phyloP scores from a whole-genome alignment of 2,888 invertebrate genomes.

The Caenorhabditis sp. region DNA sequence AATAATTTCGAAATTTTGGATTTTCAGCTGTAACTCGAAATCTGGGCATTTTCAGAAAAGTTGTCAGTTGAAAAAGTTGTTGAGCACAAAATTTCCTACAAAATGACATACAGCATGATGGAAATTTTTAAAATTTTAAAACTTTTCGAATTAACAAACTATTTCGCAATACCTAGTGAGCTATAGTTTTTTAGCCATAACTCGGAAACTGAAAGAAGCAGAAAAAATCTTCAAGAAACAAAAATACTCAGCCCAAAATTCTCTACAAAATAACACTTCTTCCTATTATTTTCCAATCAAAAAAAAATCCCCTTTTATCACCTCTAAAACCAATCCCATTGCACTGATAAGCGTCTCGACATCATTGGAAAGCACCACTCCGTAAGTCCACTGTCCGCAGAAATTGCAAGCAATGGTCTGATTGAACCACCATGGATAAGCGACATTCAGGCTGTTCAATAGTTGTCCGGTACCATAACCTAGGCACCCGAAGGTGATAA shows the following conservation, averaged over 20 bases:
- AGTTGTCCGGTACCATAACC: background rate
- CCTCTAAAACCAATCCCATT: background rate
- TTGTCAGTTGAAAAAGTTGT: no score
- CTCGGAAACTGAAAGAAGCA: background rate
- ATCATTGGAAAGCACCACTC: constrained; percentile 9
- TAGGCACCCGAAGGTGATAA: background rate
- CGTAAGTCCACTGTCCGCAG: constrained; percentile 20
- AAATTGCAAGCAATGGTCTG: constrained; percentile 13
- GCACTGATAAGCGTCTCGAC: constrained; percentile 5
- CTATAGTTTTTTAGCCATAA: background rate
- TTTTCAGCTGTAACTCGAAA: no score
- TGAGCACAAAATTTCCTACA: no score
- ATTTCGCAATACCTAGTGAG: background rate
- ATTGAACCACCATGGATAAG: background rate
- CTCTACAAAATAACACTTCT: background rate
- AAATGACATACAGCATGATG: no score
- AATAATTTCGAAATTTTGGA: no score
- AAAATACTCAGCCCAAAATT: background rate
- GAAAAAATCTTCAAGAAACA: background rate
- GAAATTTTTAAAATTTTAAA: background rate
- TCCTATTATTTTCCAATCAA: background rate
- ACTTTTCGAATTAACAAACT: background rate
- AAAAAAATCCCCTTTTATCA: background rate
- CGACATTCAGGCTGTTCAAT: background rate
- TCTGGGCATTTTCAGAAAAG: no score